Evolutionary conservation across 2,797 vertebrate genomes (phyloP), one percentile per base, ranked within the genome.

Genomic region (Echeneis naucrates): DNA sequence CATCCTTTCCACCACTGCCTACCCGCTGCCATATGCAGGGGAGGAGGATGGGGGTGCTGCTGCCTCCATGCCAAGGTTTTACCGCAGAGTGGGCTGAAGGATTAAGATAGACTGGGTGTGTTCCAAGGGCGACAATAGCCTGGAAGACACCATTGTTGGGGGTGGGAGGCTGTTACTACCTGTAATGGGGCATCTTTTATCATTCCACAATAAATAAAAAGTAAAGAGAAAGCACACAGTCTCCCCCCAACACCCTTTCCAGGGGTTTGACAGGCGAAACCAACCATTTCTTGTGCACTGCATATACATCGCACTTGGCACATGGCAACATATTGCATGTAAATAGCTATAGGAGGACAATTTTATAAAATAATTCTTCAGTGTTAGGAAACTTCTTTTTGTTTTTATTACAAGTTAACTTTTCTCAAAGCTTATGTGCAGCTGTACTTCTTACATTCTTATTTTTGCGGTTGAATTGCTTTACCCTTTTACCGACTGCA

Each of bases 91-190:
- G 89, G 88, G 88, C 87, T 93, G 92, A 91, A 88, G 90, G 92
- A 93, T 93, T 93, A 93, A 92, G 89, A 92, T 91, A 91, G 89
- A 87, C 89, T 92, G 92, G 92, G 89, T 93, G 91, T 91, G 91
- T 93, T 93, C 92, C 91, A 92, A 89, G 84, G 84, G 83, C 66
- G 80, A 92, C 89, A 92, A 91, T 81, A 89, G 87, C 86, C 79
- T 86, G 81, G 85, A 92, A 89, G 81, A 90, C 82, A 90, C 75
- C 63, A 85, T 84, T 88, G 85, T 87, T 81, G 82, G 71, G 82
- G 85, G 73, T 64, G 65, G 77, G 72, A 78, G 71, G 82, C 84
- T 85, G 65, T 83, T 93, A 94, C 94, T 92, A 95, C 96, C 66
- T 95, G 86, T 78, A 88, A 32, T 53, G 55, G 61, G 71, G 56